phyloP scores from a whole-genome alignment of 2,113 vertebrate genomes.

The Stomatorhinus ivindoensis region DNA sequence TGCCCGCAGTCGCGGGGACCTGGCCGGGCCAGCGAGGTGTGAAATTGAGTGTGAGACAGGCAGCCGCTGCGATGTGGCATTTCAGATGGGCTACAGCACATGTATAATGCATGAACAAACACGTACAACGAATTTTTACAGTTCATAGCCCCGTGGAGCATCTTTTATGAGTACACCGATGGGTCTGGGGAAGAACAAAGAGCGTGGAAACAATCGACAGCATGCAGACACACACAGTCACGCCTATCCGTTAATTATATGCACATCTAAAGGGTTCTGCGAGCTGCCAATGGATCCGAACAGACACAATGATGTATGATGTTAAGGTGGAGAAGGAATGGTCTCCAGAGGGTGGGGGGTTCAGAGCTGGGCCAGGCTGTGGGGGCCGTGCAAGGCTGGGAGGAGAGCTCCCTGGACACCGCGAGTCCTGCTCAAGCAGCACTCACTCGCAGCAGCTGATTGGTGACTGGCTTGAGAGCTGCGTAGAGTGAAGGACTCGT shows the following conservation, averaged over 20 bases:
- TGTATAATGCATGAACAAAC: constrained; percentile 45
- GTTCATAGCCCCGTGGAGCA: constrained; percentile 23
- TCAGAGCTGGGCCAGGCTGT: not conserved
- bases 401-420: not conserved
- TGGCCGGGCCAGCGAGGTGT: constrained; percentile 51
- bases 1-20: constrained; percentile 26
- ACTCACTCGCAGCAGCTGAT: not conserved
- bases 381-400: not conserved
- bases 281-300: not conserved
- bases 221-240: not conserved
- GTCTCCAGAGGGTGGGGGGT: not conserved
- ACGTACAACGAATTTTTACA: constrained; percentile 21
- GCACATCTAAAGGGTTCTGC: not conserved
- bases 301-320: not conserved
- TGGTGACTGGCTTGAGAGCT: not conserved
- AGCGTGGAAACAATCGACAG: not conserved
- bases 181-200: constrained; percentile 21
- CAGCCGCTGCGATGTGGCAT: constrained; percentile 32
- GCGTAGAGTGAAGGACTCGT: not conserved
- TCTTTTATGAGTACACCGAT: constrained; percentile 25
- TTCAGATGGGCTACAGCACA: constrained; percentile 30
- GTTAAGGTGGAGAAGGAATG: not conserved
- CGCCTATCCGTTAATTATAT: not conserved
- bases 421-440: not conserved
- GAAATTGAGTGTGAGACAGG: constrained; percentile 62